Evolutionary conservation across 2,113 vertebrate species (phyloP).

Genomic region (Dunckerocampus dactyliophorus): DNA sequence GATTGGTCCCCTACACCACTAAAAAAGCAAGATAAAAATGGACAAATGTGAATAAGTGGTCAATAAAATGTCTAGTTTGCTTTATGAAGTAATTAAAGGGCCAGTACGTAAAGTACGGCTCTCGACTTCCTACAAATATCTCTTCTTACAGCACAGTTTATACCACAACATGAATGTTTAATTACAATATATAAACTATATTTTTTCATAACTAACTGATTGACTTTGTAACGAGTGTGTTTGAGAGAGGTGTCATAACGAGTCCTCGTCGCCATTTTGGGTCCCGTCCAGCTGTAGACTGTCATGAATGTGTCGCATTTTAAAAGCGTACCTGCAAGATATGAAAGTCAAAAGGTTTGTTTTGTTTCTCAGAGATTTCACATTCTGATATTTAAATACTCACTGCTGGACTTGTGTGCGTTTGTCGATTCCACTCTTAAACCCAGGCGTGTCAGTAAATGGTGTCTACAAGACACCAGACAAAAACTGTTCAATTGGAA

Average conservation of each 20-base stretch:
- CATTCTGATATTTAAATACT: constrained; percentile 48
- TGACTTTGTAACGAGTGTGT: neutral
- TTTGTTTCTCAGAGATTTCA: neutral
- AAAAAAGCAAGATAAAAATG: no score
- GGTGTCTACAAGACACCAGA: constrained; percentile 17
- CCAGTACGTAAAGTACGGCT: no score
- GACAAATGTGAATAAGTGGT: no score
- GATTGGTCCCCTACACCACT: no score
- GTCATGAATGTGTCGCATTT: neutral
- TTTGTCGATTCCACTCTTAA: constrained; percentile 17
- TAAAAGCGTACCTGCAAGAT: constrained; percentile 76
- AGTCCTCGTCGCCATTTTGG: constrained; percentile 79
- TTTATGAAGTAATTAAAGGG: no score
- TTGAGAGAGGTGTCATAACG: constrained; percentile 73
- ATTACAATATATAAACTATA: neutral
- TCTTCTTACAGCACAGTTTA: neutral
- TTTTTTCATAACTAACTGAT: neutral
- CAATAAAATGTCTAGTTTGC: no score
- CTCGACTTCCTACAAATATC: no score
- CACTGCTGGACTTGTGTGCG: constrained; percentile 77
- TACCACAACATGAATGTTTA: neutral
- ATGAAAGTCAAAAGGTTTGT: neutral
- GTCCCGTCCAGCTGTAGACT: constrained; percentile 75
- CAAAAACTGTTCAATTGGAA: neutral
- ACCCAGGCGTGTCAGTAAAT: constrained; percentile 17